Evolutionary conservation across 2,888 invertebrate genomes (phyloP).

Genomic region (Pristionchus entomophagus): DNA sequence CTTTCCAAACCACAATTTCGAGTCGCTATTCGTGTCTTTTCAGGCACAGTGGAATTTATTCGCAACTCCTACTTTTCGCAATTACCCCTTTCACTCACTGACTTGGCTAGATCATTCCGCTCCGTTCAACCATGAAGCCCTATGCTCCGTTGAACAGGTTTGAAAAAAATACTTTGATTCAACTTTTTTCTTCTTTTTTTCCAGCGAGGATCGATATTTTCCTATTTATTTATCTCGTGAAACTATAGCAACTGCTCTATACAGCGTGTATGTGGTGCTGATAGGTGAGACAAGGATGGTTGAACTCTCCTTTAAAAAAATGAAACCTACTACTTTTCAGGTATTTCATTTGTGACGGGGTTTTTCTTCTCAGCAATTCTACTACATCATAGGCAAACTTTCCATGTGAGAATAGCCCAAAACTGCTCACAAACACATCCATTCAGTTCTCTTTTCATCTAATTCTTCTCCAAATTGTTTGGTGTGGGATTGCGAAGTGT

Average conservation of each 20-base stretch:
- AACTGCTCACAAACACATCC: not conserved
- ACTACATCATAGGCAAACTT: not conserved
- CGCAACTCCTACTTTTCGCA: not conserved
- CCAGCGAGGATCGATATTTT: not conserved
- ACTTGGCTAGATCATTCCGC: not conserved
- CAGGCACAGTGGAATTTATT: no score
- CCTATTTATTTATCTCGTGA: not conserved
- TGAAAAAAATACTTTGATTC: not conserved
- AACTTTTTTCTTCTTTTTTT: not conserved
- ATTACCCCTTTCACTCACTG: not conserved
- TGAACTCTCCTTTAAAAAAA: no score
- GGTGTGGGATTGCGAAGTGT: not conserved
- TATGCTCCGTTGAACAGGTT: not conserved
- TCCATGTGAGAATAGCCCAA: not conserved
- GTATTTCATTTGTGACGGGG: not conserved
- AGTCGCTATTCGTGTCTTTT: no score
- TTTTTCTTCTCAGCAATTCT: not conserved
- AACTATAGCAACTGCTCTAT: not conserved
- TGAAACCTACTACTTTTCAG: not conserved
- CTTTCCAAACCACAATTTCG: no score
- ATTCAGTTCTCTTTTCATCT: conserved; percentile 15
- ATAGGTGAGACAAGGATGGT: conserved; percentile 1
- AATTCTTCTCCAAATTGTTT: conserved; percentile 1
- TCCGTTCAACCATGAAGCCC: not conserved
- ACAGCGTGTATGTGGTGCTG: not conserved